These are phyloP conservation scores for Neostethus bicornis DNA, from an alignment of 2,797 vertebrate species.

Conservation along the genomic window DNA sequence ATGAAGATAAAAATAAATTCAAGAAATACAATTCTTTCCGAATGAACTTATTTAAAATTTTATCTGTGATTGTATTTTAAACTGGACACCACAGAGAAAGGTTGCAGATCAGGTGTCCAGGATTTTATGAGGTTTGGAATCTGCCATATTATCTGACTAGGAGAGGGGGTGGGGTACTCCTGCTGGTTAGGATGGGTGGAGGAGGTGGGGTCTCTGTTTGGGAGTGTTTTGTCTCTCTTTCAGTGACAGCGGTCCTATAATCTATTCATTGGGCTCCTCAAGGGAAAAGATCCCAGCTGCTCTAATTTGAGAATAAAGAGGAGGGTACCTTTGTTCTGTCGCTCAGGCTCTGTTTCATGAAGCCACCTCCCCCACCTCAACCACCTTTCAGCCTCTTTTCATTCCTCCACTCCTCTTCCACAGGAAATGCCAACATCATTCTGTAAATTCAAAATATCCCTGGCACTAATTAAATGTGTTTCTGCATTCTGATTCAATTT, in stretches of 20 bases:
- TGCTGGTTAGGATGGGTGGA: neutral
- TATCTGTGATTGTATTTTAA: no score
- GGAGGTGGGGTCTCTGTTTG: neutral
- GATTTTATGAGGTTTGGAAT: neutral
- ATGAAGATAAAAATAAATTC: no score
- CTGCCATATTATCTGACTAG: neutral
- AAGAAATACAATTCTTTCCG: no score
- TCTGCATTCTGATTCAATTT: no score
- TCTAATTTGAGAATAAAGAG: conserved; percentile 85
- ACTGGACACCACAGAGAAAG: no score
- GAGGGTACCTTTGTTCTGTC: conserved; percentile 58
- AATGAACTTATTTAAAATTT: no score
- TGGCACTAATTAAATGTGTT: neutral
- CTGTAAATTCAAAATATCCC: neutral
- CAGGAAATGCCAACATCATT: neutral
- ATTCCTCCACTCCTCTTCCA: conserved; percentile 37
- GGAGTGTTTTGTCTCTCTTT: conserved; percentile 29
- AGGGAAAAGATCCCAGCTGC: conserved; percentile 81
- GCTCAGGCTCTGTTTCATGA: conserved; percentile 75
- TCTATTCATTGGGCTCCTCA: conserved; percentile 67
- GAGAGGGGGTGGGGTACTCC: conserved; percentile 9
- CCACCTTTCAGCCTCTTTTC: conserved; percentile 23
- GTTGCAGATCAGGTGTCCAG: neutral
- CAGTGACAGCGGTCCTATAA: conserved; percentile 47
- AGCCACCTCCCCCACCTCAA: conserved; percentile 30